Percentiles rank a stretch among this genome's conserved stretches.
These are phyloP conservation scores for Siniperca undulata DNA, from an alignment of 2,797 vertebrate genomes.

Conservation along the genomic window DNA sequence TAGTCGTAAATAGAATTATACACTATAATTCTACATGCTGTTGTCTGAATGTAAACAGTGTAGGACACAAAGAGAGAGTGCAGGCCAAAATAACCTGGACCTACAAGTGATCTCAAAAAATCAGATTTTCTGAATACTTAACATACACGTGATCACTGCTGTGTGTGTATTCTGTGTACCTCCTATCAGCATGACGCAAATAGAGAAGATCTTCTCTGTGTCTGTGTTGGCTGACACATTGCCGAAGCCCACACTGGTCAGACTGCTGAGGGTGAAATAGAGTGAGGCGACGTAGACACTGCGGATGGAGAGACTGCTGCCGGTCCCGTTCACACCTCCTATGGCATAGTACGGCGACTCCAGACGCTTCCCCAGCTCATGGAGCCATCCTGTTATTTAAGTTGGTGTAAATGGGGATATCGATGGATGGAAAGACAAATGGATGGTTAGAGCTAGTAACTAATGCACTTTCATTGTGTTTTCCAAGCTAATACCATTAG, in stretches of 20 bases:
- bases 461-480: conserved; percentile 12
- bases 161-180: conserved; percentile 80
- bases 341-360: conserved; percentile 90
- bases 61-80: background rate
- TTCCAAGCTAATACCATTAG: background rate
- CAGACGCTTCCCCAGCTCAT: conserved; percentile 95
- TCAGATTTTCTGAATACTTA: background rate
- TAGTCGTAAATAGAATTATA: background rate
- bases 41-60: conserved; percentile 11
- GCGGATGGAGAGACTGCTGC: conserved; percentile 89
- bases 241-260: conserved; percentile 99
- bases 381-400: conserved; percentile 92
- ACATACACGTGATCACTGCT: background rate
- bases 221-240: conserved; percentile 98
- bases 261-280: conserved; percentile 98
- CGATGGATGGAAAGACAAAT: conserved; percentile 7
- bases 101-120: background rate
- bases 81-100: background rate
- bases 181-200: conserved; percentile 98
- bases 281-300: conserved; percentile 96
- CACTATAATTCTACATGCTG: background rate
- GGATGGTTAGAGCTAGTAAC: background rate
- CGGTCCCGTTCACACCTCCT: conserved; percentile 62
- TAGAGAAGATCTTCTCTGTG: conserved; percentile 97
- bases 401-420: background rate